Evolutionary conservation across 2,888 invertebrate species (phyloP), one percentile per base, ranked within the genome.

Genomic region (Ariolimax columbianus): DNA sequence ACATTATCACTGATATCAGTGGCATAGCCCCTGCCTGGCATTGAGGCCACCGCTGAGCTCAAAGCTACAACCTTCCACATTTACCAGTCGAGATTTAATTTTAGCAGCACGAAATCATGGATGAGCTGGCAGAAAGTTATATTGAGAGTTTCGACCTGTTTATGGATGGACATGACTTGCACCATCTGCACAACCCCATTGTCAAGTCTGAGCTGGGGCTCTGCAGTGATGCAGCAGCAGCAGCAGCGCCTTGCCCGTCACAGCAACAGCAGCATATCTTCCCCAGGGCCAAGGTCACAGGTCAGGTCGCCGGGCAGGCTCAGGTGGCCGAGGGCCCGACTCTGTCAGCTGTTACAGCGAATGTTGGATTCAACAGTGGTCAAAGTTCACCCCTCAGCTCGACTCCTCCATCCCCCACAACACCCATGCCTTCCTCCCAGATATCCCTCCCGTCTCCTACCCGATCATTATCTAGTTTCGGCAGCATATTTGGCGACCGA

Each of bases 101-200:
- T 23, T 77, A 82, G 59, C 6, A 80, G 77, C 81, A 72, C 72
- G 77, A 19, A 86, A 83, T 73, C 77, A 87, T 89, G 89, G 89
- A 91, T 85, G 90, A 91, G 84, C 89, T 92, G 72, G 91, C 91
- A 43, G 90, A 92, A 86, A 91, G 91, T 84, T 92, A 91, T 86
- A 92, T 92, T 82, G 90, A 89, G 77, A 91, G 91, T 40, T 92
- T 92, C 86, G 92, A 92, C 84, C 89, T 92, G 38, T 91, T 91
- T 79, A 91, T 91, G 87, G 90, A 91, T 82, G 92, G 91, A 73
- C 87, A 90, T 83, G 90, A 87, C 59, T 70, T 87, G 66, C 86
- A 84, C 23, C 83, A 90, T 51, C 77, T 88, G 40, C 88, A 88
- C 43, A 90, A 82, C 88, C 81, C 84, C 88, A 89, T 84, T 87